Base-by-base conservation (phyloP, 2,113 vertebrate species). In the Rana temporaria region DNA sequence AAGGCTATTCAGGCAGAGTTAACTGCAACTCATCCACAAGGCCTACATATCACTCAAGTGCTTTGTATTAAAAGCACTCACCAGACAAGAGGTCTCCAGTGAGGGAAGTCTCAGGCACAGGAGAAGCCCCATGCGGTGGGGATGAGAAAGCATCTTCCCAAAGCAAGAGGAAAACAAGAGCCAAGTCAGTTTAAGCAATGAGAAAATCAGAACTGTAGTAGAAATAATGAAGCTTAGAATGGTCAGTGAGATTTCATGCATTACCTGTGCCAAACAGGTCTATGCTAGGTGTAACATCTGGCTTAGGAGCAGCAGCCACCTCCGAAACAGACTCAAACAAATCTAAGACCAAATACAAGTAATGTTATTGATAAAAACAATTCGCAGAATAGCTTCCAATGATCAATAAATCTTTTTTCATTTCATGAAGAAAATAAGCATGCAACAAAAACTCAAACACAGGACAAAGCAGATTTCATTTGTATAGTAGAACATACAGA, bases 251-350 rank as follows among this genome's bases (percentile, higher is more conserved):
- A 38, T 84, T 81, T 89, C 82, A 78, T 75, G 86, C 75, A 88
- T 94, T 93, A 99, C 98, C 98, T 99, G 98, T 92, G 93, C 96
- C 96, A 91, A 99, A 99, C 90, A 99, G 95, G 94, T 98, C 98
- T 97, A 99, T 95, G 94, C 96, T 97, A 97, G 97, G 95, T 90
- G 96, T 95, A 91, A 93, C 95, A 84, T 97, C 97, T 86, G 95
- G 93, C 91, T 98, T 98, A 92, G 98, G 95, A 87, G 95, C 95
- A 89, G 96, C 92, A 87, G 96, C 90, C 86, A 62, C 95, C 85
- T 98, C 98, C 89, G 96, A 96, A 93, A 95, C 94, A 90, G 97
- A 95, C 91, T 98, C 97, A 98, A 98, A 98, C 87, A 99, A 95
- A 98, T 99, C 97, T 99, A 98, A 91, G 91, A 94, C 92, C 95